Evolutionary conservation across 1,140 invertebrate species (phyloP), one percentile per base, ranked within the genome.

Genomic region (Drosophila yakuba): DNA sequence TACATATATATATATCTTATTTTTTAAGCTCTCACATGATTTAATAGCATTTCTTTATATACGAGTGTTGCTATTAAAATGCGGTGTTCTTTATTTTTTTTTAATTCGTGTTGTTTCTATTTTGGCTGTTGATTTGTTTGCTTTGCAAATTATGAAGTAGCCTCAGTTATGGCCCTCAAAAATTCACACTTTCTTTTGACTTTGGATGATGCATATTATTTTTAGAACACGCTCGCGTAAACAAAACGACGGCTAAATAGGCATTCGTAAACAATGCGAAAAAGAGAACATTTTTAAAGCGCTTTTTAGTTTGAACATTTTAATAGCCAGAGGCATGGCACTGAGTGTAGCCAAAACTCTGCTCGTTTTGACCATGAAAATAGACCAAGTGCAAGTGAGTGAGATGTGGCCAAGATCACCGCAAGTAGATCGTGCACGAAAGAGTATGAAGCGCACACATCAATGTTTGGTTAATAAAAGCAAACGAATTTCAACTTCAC

Each of bases 161-260:
- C 76, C 75, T 61, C 73, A 62, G 72, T 60, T 43, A 67, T 64
- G 80, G 72, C 80, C 80, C 81, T 79, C 80, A 64, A 59, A 71
- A 80, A 85, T 85, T 85, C 81, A 85, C 81, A 84, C 81, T 84
- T 84, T 84, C 80, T 84, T 80, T 83, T 58, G 50, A 76, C 66
- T 67, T 60, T 74, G 74, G 62, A 56, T 54, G 51, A 25, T 56
- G 67, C 36, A 57, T 38, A 54, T 48, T 85, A 84, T 85, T 74
- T 85, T 80, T 84, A 84, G 81, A 73, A 62, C 38, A 41, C 41
- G 69, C 35, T 25, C 55, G 74, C 61, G 48, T 76, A 76, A 76
- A 75, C 66, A 75, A 68, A 76, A 44, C 63, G 54, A 80, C 60
- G 62, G 64, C 78, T 50, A 68, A 71, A 63, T 57, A 43, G 38